Percentiles rank a stretch among this genome's conserved stretches.
Evolutionary conservation across 1,140 invertebrate genomes (phyloP).

Genomic region (Drosophila kohkoa): DNA sequence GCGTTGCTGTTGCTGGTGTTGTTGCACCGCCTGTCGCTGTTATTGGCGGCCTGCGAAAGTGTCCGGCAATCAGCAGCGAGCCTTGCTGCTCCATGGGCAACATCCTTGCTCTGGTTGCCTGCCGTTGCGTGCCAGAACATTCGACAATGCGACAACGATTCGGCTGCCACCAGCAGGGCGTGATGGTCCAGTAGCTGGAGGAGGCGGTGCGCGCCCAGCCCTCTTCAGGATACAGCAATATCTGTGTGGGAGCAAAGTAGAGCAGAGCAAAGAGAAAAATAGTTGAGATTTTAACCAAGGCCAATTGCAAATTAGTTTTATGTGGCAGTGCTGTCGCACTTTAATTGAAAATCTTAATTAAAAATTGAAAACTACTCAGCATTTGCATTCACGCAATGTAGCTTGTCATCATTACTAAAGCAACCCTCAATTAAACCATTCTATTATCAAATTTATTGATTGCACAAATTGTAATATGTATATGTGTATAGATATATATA

Average conservation of each 20-base stretch:
- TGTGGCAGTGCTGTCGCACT: slow-evolving; percentile 58
- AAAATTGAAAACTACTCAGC: slow-evolving; percentile 66
- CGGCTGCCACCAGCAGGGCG: slow-evolving; percentile 93
- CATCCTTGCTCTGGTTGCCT: slow-evolving; percentile 92
- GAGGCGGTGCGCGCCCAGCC: slow-evolving; percentile 94
- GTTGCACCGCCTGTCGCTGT: slow-evolving; percentile 38
- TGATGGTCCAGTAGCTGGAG: slow-evolving; percentile 94
- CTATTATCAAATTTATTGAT: too few species aligned
- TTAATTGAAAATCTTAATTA: slow-evolving; percentile 81
- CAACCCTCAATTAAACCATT: neutral
- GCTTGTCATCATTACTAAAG: slow-evolving; percentile 60
- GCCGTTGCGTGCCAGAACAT: slow-evolving; percentile 92
- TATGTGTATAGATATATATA: too few species aligned
- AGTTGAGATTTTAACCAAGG: slow-evolving; percentile 50
- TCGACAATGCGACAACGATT: slow-evolving; percentile 93
- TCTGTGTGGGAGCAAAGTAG: slow-evolving; percentile 85
- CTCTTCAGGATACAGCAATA: slow-evolving; percentile 93
- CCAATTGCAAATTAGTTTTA: slow-evolving; percentile 78
- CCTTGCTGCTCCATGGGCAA: slow-evolving; percentile 90
- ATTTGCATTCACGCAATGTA: slow-evolving; percentile 35
- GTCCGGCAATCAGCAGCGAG: slow-evolving; percentile 92
- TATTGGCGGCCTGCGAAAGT: slow-evolving; percentile 87
- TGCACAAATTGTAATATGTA: too few species aligned
- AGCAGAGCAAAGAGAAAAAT: slow-evolving; percentile 17
- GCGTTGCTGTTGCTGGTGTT: slow-evolving; percentile 40